Conservation (phyloP, 2,888 invertebrate genomes). For the Drosophila colorata region DNA sequence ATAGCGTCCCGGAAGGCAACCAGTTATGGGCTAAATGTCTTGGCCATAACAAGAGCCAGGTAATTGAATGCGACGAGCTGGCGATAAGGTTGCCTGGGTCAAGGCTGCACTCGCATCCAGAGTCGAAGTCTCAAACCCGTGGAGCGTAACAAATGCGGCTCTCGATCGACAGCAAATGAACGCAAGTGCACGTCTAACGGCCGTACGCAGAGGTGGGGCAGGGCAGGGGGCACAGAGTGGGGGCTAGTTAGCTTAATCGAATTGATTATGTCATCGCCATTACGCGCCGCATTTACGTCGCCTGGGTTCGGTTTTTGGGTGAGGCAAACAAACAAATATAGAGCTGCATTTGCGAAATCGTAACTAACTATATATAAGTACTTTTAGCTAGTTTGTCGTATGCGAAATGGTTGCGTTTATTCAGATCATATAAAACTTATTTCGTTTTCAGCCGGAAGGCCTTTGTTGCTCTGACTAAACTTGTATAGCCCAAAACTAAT, state of each 20-base stretch:
- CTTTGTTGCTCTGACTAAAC: too few relatives aligned
- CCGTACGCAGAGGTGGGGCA: background rate
- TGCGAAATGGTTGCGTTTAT: too few relatives aligned
- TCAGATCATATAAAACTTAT: too few relatives aligned
- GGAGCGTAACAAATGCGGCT: slow-evolving; percentile 56
- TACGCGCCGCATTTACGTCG: slow-evolving; percentile 48
- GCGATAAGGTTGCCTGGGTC: slow-evolving; percentile 53
- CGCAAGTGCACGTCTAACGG: slow-evolving; percentile 34
- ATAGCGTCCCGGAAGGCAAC: slow-evolving; percentile 36
- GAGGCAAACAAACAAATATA: slow-evolving; percentile 32
- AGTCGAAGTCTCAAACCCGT: slow-evolving; percentile 21
- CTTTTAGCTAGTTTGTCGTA: too few relatives aligned
- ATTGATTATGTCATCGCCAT: slow-evolving; percentile 50
- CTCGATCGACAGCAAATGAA: slow-evolving; percentile 20
- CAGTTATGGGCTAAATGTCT: slow-evolving; percentile 44
- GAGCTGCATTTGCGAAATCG: slow-evolving; percentile 21
- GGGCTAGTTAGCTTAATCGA: slow-evolving; percentile 22
- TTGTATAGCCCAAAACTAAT: too few relatives aligned
- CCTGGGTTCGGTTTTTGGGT: slow-evolving; percentile 36
- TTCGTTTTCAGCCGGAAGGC: too few relatives aligned
- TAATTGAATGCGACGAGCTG: slow-evolving; percentile 46
- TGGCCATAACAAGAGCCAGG: slow-evolving; percentile 20
- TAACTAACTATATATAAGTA: too few relatives aligned
- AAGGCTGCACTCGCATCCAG: slow-evolving; percentile 39
- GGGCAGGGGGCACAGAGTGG: background rate